Conservation (phyloP, 1,140 invertebrate species). For the Heliconius nattereri region DNA sequence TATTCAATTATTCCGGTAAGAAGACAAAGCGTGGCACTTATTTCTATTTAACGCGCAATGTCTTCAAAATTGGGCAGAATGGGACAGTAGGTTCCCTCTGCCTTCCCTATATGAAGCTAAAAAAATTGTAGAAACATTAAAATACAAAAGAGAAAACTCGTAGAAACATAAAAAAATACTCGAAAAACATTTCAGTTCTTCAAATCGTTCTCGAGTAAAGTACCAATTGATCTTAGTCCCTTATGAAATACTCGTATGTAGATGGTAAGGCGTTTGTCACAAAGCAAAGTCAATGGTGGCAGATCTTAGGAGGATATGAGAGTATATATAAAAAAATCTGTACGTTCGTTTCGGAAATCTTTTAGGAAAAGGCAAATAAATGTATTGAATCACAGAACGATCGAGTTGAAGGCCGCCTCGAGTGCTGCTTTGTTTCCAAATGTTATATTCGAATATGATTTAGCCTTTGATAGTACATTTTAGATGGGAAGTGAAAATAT, state of each 20-base stretch:
- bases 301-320: slow-evolving; percentile 25
- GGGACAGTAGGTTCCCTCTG: too few relatives aligned
- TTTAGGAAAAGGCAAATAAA: slow-evolving; percentile 23
- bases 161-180: neutral
- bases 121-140: neutral
- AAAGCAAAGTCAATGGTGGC: slow-evolving; percentile 46
- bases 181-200: neutral
- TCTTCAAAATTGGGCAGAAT: too few relatives aligned
- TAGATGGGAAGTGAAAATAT: neutral
- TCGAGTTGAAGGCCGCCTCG: slow-evolving; percentile 6
- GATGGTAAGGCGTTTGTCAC: slow-evolving; percentile 44
- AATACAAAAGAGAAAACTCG: too few relatives aligned
- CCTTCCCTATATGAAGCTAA: too few relatives aligned
- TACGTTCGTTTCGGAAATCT: slow-evolving; percentile 42
- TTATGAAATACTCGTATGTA: slow-evolving; percentile 41
- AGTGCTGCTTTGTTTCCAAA: neutral
- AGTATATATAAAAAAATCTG: slow-evolving; percentile 40
- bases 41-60: too few relatives aligned
- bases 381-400: slow-evolving; percentile 8
- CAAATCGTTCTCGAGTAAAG: neutral
- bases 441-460: slow-evolving; percentile 1
- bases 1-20: too few relatives aligned
- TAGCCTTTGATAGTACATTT: neutral
- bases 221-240: slow-evolving; percentile 42
- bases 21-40: too few relatives aligned